Base-by-base conservation (phyloP, 2,888 invertebrate species). In the Scrobipalpa costella region DNA sequence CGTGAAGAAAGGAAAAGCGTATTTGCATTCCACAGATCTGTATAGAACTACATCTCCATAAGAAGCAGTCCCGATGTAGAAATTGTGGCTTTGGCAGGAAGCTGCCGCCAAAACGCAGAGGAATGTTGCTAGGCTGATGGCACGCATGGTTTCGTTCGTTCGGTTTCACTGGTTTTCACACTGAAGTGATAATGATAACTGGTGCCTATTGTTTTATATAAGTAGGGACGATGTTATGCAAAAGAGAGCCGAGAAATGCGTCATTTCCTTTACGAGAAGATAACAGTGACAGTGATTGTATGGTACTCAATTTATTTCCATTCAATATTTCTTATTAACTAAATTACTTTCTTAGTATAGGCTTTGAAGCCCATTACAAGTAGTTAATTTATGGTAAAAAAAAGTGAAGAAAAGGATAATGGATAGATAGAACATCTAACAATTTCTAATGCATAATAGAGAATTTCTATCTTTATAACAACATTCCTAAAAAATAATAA, bases 11-110 rank as follows among this genome's bases (percentile, higher is more conserved):
- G 90, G 90, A 71, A 90, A 86, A 7, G 85, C 88, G 55, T 87
- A 88, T 75, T 88, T 91, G 64, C 75, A 77, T 65, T 88, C 86
- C 69, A 84, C 84, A 3, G 65, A 57, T 72, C 84, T 88, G 70
- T 74, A 84, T 0, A 90, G 67, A 3, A 85, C 74, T 13, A 86
- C 79, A 70, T 90, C 90, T 0, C 90, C 87, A 70, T 85, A 89
- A 0, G 77, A 76, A 0, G 83, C 75, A 63, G 85, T 84, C 0
- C 90, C 90, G 0, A 85, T 40, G 0, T 67, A 63, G 27, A 91
- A 66, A 68, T 90, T 85, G 66, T 91, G 90, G 73, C 87, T 89
- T 64, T 90, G 90, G 66, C 78, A 68, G 50, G 68, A 68, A 13
- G 68, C 73, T 0, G 77, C 73, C 0, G 82, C 81, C 61, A 84